Evolutionary conservation across 2,888 invertebrate genomes (phyloP).

Genomic region (Drosophila limbata): DNA sequence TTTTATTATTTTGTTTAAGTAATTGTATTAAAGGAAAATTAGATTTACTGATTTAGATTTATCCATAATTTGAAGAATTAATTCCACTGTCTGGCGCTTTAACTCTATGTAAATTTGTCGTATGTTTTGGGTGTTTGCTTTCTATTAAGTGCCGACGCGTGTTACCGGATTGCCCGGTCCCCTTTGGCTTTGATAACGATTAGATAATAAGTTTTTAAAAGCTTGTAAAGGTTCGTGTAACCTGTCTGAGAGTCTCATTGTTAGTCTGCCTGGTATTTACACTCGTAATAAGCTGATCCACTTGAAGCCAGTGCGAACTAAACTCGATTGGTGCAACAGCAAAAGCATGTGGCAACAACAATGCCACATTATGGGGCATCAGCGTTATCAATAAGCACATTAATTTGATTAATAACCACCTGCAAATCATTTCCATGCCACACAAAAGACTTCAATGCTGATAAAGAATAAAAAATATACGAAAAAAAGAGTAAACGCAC

Average conservation of each 20-base stretch:
- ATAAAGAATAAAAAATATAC: conserved; percentile 48
- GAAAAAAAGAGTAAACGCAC: conserved; percentile 19
- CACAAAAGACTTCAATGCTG: conserved; percentile 66
- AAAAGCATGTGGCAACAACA: conserved; percentile 27
- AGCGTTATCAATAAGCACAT: conserved; percentile 81
- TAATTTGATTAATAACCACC: conserved; percentile 84
- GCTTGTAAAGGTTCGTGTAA: conserved; percentile 62
- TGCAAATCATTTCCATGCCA: conserved; percentile 83
- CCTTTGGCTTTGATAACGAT: conserved; percentile 59
- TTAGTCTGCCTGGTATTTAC: conserved; percentile 28
- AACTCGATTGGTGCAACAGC: not conserved
- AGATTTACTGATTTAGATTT: too few species aligned
- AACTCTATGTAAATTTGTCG: conserved; percentile 50
- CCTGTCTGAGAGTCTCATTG: conserved; percentile 35
- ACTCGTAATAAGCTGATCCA: conserved; percentile 20
- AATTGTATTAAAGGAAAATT: too few species aligned
- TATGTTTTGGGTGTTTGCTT: conserved; percentile 49
- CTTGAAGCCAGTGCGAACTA: conserved; percentile 20
- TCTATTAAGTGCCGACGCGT: conserved; percentile 66
- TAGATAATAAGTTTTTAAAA: conserved; percentile 67
- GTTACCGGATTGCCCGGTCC: conserved; percentile 43
- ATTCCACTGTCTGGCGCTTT: conserved; percentile 56
- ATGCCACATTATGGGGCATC: conserved; percentile 60
- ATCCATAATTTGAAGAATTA: not conserved
- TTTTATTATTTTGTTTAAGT: too few species aligned